Evolutionary conservation across 2,888 invertebrate species (phyloP), one percentile per base, ranked within the genome.

Genomic region (Sinohyriopsis cumingii): DNA sequence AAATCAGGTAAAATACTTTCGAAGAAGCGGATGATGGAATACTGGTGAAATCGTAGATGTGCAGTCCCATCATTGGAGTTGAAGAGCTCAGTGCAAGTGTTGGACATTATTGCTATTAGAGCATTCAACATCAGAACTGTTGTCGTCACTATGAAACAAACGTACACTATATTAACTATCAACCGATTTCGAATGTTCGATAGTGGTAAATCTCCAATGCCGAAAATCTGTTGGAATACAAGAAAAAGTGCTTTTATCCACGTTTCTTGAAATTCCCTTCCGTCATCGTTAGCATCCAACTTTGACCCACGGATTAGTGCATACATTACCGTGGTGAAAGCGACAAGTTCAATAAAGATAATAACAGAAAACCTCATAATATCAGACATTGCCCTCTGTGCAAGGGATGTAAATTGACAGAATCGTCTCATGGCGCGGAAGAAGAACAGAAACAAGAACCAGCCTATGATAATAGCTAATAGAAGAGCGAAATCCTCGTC

Each of bases 31-130:
- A 33, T 33, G 33, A 33, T 33, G 9, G 33, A 33, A 33, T 33
- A 33, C 33, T 33, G 33, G 33, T 33, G 33, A 33, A 33, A 33
- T 9, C 33, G 33, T 33, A 33, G 33, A 33, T 33, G 33, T 33
- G 33, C 33, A 33, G 33, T 33, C 2, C 33, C 33, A 7, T 33
- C 33, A 33, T 33, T 33, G 33, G 33, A 33, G 33, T 33, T 33
- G 33, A 33, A 33, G 3, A 71, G 33, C 20, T 63, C 59, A 15
- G 67, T 67, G 28, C 67, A 71, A 4, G 66, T 59, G 18, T 67
- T 66, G 18, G 71, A 71, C 71, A 71, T 71, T 28, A 66, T 57
- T 24, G 71, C 71, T 53, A 71, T 67, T 6, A 71, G 55, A 22
- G 71, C 71, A 59, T 70, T 70, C n/a, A 70, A 22, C 9, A 66